phyloP scores from a whole-genome alignment of 2,113 vertebrate genomes.

The Xenopus laevis region DNA sequence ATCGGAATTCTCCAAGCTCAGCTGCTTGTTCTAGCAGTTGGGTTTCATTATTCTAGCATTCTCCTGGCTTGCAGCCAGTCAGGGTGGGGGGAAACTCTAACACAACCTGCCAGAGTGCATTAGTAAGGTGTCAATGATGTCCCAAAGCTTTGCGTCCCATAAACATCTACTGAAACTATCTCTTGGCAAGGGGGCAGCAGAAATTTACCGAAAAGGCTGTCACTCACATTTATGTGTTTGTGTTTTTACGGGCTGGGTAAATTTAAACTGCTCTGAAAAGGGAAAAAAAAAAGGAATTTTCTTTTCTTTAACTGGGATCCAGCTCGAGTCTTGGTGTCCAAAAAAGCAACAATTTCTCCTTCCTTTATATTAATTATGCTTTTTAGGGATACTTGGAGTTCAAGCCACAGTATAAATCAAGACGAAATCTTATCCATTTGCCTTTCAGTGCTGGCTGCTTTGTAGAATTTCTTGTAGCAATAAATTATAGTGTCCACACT shows the following conservation, averaged over 20 bases:
- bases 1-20: background rate
- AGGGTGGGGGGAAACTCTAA: background rate
- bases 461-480: conserved; percentile 12
- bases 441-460: conserved; percentile 11
- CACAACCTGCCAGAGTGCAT: conserved; percentile 42
- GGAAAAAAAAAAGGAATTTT: conserved; percentile 20
- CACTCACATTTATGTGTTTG: conserved; percentile 32
- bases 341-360: conserved; percentile 5
- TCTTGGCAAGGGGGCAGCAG: conserved; percentile 30
- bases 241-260: conserved; percentile 18
- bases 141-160: conserved; percentile 23
- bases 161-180: conserved; percentile 41
- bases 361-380: conserved; percentile 36
- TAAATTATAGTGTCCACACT: conserved; percentile 33
- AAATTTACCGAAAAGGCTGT: background rate
- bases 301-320: conserved; percentile 20
- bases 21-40: conserved; percentile 1
- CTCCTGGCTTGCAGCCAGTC: conserved; percentile 21
- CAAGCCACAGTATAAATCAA: conserved; percentile 28
- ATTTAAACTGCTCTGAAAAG: background rate
- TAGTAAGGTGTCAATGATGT: conserved; percentile 43
- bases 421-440: conserved; percentile 28
- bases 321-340: background rate
- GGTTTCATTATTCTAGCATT: conserved; percentile 17
- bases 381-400: conserved; percentile 39